Base-by-base conservation (phyloP, 2,113 vertebrate genomes). In the Oreotragus oreotragus region DNA sequence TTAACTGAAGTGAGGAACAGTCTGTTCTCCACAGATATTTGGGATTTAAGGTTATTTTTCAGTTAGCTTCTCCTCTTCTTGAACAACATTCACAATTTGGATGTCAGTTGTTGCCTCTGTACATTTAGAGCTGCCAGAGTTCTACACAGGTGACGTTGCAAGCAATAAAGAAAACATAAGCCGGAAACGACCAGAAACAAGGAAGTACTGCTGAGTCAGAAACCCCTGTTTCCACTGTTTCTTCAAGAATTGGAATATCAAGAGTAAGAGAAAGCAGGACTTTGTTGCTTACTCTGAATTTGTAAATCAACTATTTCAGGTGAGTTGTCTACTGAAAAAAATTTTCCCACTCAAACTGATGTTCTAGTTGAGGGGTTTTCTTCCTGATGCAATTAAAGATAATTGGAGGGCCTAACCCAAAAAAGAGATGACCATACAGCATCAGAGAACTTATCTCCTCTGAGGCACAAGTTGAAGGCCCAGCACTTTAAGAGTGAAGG, bases 21-120 rank as follows among this genome's bases (percentile, higher is more conserved):
- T 92, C 53, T 96, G 30, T 83, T 94, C 88, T 28, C 51, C n/a
- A 89, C n/a, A 94, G 66, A 95, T 43, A 64, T 77, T 49, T 88
- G 77, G 83, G 28, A 66, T 81, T 15, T 83, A 23, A 66, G 70
- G 49, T 15, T 14, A 33, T 1, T 96, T 6, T 77, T 45, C 45
- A 28, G 87, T 49, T 89, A 77, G 28, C 49, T 70, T 87, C 51
- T 45, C n/a, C 13, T 58, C 84, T 85, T 91, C 66, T 66, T 84
- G 55, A 55, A 84, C 85, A 92, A 39, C 15, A 47, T 28, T 87
- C 45, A 85, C 8, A 57, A 45, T 76, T 60, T 88, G 76, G 28
- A 60, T 73, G 30, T 90, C 94, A 84, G 62, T 13, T 90, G 49
- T 47, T n/a, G 6, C 47, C 33, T 33, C 53, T 39, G 79, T 1